phyloP scores from a whole-genome alignment of 2,888 invertebrate genomes.

The Stenurella melanura region DNA sequence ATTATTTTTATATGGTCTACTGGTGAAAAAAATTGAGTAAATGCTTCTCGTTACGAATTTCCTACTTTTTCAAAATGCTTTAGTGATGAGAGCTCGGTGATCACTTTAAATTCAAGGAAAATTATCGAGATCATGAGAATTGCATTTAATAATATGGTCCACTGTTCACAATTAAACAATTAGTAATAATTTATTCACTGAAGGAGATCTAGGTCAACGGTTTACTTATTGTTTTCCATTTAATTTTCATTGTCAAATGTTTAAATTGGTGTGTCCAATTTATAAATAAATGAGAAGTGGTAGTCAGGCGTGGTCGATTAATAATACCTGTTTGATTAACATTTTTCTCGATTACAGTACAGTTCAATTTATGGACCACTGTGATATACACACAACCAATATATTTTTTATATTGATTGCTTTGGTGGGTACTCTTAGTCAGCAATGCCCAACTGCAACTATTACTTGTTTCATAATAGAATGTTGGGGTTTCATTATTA shows the following conservation, averaged over 20 bases:
- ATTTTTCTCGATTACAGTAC: too few species aligned
- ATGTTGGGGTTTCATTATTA: too few species aligned
- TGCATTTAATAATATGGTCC: neutral
- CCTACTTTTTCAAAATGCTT: neutral
- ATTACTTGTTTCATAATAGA: too few species aligned
- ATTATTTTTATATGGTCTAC: slow-evolving; percentile 47
- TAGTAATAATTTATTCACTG: neutral
- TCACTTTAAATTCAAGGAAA: neutral
- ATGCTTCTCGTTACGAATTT: neutral
- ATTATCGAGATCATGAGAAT: neutral
- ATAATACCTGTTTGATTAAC: too few species aligned
- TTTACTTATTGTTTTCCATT: neutral
- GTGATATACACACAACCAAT: too few species aligned
- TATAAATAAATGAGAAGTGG: too few species aligned
- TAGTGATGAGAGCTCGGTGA: neutral
- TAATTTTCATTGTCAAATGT: neutral
- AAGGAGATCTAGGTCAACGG: neutral
- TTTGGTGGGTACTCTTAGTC: too few species aligned
- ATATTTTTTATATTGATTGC: too few species aligned
- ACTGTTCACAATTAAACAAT: neutral
- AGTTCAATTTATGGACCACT: too few species aligned
- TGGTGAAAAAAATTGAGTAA: slow-evolving; percentile 41
- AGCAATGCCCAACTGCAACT: too few species aligned
- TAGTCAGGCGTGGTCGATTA: too few species aligned
- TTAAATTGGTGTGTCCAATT: too few species aligned